Evolutionary conservation across 2,113 vertebrate species (phyloP).

Genomic region (Macquaria australasica): DNA sequence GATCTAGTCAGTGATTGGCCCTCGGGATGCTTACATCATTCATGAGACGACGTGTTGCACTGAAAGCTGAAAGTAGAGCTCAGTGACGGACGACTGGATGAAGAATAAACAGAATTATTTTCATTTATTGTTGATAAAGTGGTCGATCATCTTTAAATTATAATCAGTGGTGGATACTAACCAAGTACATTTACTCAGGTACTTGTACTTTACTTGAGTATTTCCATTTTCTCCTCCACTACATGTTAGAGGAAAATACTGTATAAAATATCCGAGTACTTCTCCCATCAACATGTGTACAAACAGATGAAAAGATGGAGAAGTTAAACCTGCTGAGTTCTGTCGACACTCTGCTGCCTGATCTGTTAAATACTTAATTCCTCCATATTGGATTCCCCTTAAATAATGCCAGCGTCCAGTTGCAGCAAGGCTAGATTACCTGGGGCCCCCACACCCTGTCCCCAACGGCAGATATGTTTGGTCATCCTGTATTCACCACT

Average conservation of each 20-base stretch:
- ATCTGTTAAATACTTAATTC: conserved; percentile 10
- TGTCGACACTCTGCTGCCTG: background rate
- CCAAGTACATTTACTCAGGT: background rate
- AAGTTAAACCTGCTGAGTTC: background rate
- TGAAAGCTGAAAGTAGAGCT: background rate
- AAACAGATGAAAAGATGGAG: too few species aligned
- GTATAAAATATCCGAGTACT: too few species aligned
- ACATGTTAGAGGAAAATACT: too few species aligned
- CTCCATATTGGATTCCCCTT: conserved; percentile 30
- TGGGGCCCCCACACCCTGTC: too few species aligned
- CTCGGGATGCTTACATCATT: background rate
- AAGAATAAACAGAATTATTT: background rate
- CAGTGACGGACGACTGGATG: background rate
- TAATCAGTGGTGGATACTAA: too few species aligned
- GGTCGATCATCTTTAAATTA: too few species aligned
- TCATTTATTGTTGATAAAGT: background rate
- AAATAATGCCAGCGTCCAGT: conserved; percentile 16
- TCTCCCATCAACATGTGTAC: too few species aligned
- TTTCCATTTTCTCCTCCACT: too few species aligned
- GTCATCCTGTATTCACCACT: too few species aligned
- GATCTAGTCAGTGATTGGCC: background rate
- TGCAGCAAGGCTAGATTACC: background rate
- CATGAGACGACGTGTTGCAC: background rate
- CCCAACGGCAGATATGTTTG: too few species aligned
- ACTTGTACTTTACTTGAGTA: too few species aligned